phyloP scores from a whole-genome alignment of 2,888 invertebrate genomes.

The Thyatira batis region DNA sequence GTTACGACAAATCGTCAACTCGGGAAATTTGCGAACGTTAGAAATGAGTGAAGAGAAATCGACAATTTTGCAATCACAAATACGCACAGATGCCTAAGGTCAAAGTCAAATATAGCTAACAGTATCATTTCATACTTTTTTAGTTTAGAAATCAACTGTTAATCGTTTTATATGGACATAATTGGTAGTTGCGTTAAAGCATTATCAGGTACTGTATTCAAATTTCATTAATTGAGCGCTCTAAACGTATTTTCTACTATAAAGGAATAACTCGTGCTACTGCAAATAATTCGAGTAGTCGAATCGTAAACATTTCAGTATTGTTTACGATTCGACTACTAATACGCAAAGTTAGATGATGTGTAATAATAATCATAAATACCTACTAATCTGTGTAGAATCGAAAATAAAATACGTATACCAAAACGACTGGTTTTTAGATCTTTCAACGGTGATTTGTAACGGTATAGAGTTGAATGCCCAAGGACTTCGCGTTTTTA shows the following conservation, averaged over 20 bases:
- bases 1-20: slow-evolving; percentile 36
- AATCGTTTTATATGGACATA: too few species aligned
- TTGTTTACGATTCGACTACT: too few species aligned
- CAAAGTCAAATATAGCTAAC: slow-evolving; percentile 1
- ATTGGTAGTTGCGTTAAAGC: too few species aligned
- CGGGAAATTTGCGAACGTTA: slow-evolving; percentile 39
- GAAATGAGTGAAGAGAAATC: slow-evolving; percentile 25
- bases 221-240: too few species aligned
- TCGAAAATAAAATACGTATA: slow-evolving; percentile 3
- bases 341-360: too few species aligned
- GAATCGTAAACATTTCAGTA: too few species aligned
- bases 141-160: background rate
- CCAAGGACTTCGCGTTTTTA: slow-evolving; percentile 38
- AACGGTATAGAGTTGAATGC: slow-evolving; percentile 42
- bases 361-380: slow-evolving; percentile 2
- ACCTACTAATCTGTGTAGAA: background rate
- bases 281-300: too few species aligned
- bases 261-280: too few species aligned
- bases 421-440: slow-evolving; percentile 12
- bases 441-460: slow-evolving; percentile 27
- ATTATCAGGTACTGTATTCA: too few species aligned
- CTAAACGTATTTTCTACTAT: too few species aligned
- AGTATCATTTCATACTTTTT: background rate
- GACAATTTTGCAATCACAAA: slow-evolving; percentile 6
- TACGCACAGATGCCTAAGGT: slow-evolving; percentile 5